Percentiles rank a stretch among this genome's conserved stretches.
phyloP scores from a whole-genome alignment of 2,888 invertebrate genomes.

The Phlogophora meticulosa region DNA sequence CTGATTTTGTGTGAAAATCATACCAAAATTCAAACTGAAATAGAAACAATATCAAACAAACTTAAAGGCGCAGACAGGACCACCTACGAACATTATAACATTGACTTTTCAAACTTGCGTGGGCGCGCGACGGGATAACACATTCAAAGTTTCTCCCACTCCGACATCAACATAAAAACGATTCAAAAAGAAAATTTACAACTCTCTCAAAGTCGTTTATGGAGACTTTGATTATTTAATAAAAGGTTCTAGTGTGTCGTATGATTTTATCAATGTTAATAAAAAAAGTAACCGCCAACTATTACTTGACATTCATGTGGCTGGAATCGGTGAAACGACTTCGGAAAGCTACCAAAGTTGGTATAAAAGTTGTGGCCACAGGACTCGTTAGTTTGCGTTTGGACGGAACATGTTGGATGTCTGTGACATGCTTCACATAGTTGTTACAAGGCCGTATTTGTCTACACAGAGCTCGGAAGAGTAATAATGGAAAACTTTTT shows the following conservation, averaged over 20 bases:
- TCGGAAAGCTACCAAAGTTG: conserved; percentile 64
- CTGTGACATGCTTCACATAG: conserved; percentile 22
- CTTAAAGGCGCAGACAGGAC: neutral
- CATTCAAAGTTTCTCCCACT: conserved; percentile 34
- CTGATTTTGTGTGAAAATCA: neutral
- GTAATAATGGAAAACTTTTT: conserved; percentile 5
- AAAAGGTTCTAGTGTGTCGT: conserved; percentile 20
- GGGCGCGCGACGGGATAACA: conserved; percentile 12
- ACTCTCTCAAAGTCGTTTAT: conserved; percentile 25
- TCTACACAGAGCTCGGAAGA: neutral
- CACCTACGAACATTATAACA: conserved; percentile 19
- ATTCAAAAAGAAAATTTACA: conserved; percentile 49
- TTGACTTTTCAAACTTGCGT: conserved; percentile 17
- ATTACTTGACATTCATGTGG: conserved; percentile 61
- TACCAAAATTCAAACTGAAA: neutral
- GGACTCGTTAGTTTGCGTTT: conserved; percentile 67
- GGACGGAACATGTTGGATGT: conserved; percentile 37
- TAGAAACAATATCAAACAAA: neutral
- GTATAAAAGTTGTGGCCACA: conserved; percentile 69
- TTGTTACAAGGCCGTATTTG: conserved; percentile 12
- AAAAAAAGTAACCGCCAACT: conserved; percentile 47
- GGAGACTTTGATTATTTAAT: conserved; percentile 37
- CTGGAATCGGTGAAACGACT: conserved; percentile 66
- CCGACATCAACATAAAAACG: conserved; percentile 31
- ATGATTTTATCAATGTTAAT: conserved; percentile 30